Evolutionary conservation across 2,888 invertebrate genomes (phyloP).

Genomic region (Rugalucina vietnamica): DNA sequence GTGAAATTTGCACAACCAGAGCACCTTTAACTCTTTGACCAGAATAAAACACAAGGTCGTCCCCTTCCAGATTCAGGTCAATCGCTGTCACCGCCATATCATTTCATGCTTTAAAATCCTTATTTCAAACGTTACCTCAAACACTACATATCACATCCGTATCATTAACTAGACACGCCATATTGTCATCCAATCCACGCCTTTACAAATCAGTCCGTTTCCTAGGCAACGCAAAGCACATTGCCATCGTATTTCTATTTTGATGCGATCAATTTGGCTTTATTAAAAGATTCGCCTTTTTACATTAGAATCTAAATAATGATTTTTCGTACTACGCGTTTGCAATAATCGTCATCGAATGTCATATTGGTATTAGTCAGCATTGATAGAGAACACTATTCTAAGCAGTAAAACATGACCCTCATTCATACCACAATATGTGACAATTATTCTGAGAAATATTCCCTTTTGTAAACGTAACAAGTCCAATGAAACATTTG

Average conservation of each 20-base stretch:
- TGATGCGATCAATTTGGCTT: slow-evolving; percentile 11
- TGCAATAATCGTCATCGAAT: too few species aligned
- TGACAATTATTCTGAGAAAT: too few species aligned
- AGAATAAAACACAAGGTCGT: slow-evolving; percentile 77
- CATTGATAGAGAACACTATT: too few species aligned
- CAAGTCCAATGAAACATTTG: too few species aligned
- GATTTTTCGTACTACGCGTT: too few species aligned
- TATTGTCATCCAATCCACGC: slow-evolving; percentile 34
- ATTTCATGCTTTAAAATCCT: background rate
- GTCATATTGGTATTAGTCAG: too few species aligned
- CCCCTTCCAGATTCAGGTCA: slow-evolving; percentile 75
- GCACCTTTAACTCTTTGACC: slow-evolving; percentile 79
- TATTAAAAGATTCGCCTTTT: slow-evolving; percentile 2
- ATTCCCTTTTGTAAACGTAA: too few species aligned
- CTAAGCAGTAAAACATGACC: too few species aligned
- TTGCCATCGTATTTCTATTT: slow-evolving; percentile 46
- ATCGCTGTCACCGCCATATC: slow-evolving; percentile 73
- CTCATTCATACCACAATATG: too few species aligned
- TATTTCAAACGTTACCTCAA: background rate
- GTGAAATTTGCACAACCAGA: slow-evolving; percentile 74
- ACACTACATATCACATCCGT: background rate
- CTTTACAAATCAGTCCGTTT: slow-evolving; percentile 47
- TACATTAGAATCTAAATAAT: too few species aligned
- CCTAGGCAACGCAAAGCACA: slow-evolving; percentile 48
- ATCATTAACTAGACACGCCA: slow-evolving; percentile 11